Evolutionary conservation across 2,113 vertebrate species (phyloP), one percentile per base, ranked within the genome.

Genomic region (Ophiodon elongatus): DNA sequence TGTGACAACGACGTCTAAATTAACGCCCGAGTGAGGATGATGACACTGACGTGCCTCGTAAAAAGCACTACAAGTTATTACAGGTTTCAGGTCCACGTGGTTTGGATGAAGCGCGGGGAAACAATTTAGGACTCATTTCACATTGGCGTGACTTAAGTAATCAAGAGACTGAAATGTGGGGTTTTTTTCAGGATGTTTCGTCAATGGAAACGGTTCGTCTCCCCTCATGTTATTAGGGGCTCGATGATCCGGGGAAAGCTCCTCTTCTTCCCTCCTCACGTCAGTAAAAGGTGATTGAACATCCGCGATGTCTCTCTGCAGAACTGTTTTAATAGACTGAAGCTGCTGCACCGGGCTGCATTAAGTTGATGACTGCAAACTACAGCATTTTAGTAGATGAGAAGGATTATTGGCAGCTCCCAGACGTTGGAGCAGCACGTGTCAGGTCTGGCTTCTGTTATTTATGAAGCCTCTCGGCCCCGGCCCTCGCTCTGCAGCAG

Each of bases 401-500:
- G 91, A 60, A 69, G 83, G 83, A 77, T 88, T 93, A 88, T 92
- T 91, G 92, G 91, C 91, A 92, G 91, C 79, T 93, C 79, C 86
- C 85, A 91, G 91, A 88, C 79, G 73, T 79, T 82, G 83, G 84
- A 91, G 88, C 87, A 84, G 87, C 91, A 91, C 76, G 78, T 90
- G 91, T 88, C 87, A 88, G 88, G 83, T 85, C 91, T 92, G 91
- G 76, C 76, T 69, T 89, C 73, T 88, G 92, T 93, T 92, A 94
- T 95, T 93, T 94, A 93, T 94, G 90, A 93, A 85, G 88, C 76
- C 84, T 92, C 83, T 74, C 72, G 57, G 90, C 79, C 88, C 76
- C 81, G n/a, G 70, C 89, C 52, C 84, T 85, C 83, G 39, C 83
- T 86, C 89, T 86, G 89, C 90, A 86, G 89, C 88, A 89, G 65